Conservation (phyloP, 2,797 vertebrate genomes). For the Acanthis flammea region DNA sequence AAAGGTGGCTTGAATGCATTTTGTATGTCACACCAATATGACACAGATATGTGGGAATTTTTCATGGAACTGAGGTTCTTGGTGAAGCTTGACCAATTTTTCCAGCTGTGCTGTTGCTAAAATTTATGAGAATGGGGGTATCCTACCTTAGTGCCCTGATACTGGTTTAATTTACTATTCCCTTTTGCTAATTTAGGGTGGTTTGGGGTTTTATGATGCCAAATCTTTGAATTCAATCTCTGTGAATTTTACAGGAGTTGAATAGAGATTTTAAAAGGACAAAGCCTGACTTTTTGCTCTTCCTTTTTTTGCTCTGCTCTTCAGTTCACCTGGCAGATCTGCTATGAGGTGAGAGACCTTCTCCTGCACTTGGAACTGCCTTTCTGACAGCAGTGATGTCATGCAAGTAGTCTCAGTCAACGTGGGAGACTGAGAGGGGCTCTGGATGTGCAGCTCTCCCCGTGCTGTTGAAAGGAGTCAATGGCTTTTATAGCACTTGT, state of each 20-base stretch:
- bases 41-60: rapidly evolving
- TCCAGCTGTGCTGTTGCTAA: background rate
- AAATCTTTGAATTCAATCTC: background rate
- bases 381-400: background rate
- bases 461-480: background rate
- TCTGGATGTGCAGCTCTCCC: background rate
- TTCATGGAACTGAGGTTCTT: background rate
- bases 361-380: background rate
- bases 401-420: background rate
- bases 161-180: background rate
- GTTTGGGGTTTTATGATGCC: background rate
- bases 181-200: background rate
- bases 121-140: background rate
- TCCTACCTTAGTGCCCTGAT: background rate
- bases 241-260: background rate
- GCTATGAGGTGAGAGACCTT: background rate
- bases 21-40: background rate
- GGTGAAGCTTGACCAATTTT: background rate
- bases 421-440: background rate
- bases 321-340: background rate
- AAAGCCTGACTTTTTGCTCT: background rate
- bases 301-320: background rate
- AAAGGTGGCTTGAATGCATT: background rate
- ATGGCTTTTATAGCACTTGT: background rate
- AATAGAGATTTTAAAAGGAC: background rate